These are phyloP conservation scores for Trichogramma evanescens DNA, from an alignment of 2,888 invertebrate species.

Conservation along the genomic window DNA sequence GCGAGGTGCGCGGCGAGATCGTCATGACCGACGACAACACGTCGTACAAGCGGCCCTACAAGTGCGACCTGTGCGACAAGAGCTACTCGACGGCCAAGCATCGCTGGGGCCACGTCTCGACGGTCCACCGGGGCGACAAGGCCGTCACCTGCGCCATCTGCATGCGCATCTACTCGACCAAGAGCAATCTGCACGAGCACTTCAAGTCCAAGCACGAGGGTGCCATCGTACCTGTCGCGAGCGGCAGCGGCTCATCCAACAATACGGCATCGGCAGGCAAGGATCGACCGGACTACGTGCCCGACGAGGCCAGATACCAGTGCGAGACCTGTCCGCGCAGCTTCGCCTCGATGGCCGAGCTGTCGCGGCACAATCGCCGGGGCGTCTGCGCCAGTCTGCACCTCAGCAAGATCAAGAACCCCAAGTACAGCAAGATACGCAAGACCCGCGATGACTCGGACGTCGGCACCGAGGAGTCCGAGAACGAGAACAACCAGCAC, in stretches of 20 bases:
- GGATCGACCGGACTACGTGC: constrained; percentile 21
- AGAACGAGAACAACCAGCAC: constrained; percentile 38
- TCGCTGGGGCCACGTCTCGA: constrained; percentile 49
- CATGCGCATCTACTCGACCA: constrained; percentile 46
- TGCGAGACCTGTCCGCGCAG: constrained; percentile 42
- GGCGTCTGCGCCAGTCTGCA: constrained; percentile 33
- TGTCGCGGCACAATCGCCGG: constrained; percentile 36
- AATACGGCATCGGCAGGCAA: no score
- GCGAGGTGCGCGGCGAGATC: constrained; percentile 44
- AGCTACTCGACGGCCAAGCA: constrained; percentile 49
- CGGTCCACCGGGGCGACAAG: constrained; percentile 48
- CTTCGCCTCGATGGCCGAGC: constrained; percentile 39
- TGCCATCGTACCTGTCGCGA: constrained; percentile 20
- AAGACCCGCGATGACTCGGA: constrained; percentile 26
- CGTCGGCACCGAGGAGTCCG: constrained; percentile 38
- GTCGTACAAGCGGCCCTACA: constrained; percentile 46
- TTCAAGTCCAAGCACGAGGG: constrained; percentile 46
- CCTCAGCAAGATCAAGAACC: constrained; percentile 11
- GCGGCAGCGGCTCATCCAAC: constrained; percentile 5
- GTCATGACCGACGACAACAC: constrained; percentile 46
- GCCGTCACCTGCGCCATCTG: constrained; percentile 47
- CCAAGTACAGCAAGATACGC: constrained; percentile 4
- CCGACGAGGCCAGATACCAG: constrained; percentile 33
- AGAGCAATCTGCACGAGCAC: constrained; percentile 47
- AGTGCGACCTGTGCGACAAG: constrained; percentile 48